Evolutionary conservation across 2,797 vertebrate genomes (phyloP).

Genomic region (Pseudomugil tenellus): DNA sequence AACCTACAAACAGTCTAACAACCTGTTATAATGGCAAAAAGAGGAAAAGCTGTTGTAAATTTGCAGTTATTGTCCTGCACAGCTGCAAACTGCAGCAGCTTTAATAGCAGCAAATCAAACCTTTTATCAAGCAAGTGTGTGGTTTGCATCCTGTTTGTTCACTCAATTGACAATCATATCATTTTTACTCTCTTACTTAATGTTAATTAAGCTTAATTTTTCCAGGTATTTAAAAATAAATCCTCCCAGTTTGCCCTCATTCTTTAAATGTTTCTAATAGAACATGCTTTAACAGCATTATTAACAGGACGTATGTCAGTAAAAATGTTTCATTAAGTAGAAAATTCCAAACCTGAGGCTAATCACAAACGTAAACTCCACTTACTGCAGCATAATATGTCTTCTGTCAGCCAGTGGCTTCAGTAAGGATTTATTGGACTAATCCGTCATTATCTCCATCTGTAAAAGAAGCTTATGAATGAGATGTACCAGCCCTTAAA

Average conservation of each 20-base stretch:
- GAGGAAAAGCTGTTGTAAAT: background rate
- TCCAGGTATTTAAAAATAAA: background rate
- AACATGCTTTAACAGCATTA: constrained; percentile 10
- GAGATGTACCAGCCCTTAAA: constrained; percentile 33
- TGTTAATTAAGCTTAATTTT: background rate
- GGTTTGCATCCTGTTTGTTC: background rate
- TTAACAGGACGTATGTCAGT: background rate
- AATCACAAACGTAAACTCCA: constrained; percentile 25
- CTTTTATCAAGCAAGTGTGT: background rate
- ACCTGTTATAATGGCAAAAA: background rate
- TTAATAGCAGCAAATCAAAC: background rate
- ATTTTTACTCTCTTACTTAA: background rate
- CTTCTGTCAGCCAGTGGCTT: constrained; percentile 43
- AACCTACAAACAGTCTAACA: no score
- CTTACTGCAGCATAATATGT: constrained; percentile 24
- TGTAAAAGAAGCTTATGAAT: constrained; percentile 59
- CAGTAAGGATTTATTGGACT: constrained; percentile 48
- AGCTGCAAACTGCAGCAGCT: no score
- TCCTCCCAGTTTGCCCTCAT: background rate
- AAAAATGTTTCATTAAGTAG: background rate
- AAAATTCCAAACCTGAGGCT: constrained; percentile 15
- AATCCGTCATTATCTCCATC: constrained; percentile 69
- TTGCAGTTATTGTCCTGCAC: no score
- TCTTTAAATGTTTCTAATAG: background rate
- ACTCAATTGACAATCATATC: background rate